phyloP scores from a whole-genome alignment of 2,797 vertebrate genomes.

The Mus minutoides region DNA sequence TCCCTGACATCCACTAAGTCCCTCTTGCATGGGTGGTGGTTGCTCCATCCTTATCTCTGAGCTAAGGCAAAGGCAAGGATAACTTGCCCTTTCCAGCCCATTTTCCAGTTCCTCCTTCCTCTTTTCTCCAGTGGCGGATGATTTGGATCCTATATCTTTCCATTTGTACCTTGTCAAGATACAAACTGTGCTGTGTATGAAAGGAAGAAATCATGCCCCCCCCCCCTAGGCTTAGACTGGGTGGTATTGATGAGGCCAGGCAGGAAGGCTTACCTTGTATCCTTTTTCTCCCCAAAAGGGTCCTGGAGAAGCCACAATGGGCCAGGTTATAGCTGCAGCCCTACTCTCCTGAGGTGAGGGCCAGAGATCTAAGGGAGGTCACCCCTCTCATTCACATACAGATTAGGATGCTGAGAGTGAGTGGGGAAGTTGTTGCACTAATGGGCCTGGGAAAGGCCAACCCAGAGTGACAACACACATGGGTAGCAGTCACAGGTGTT shows the following conservation, averaged over 20 bases:
- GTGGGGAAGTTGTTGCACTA: fast-evolving
- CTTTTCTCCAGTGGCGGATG: not conserved
- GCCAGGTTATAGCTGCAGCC: not conserved
- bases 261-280: too few species aligned
- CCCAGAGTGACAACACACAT: too few species aligned
- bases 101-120: not conserved
- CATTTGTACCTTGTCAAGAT: too few species aligned
- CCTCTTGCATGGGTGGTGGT: not conserved
- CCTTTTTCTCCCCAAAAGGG: not conserved
- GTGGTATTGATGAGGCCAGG: not conserved
- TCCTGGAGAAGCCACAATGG: not conserved
- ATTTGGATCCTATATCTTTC: not conserved
- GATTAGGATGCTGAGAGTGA: not conserved
- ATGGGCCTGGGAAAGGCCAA: not conserved
- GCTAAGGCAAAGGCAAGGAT: not conserved
- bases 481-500: not conserved
- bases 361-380: not conserved
- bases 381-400: fast-evolving
- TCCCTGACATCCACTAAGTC: not conserved
- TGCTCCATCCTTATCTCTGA: not conserved
- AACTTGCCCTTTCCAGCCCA: not conserved
- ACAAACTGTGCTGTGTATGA: too few species aligned
- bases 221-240: not conserved
- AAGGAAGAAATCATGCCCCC: not conserved
- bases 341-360: not conserved